These are phyloP conservation scores for Melospiza georgiana DNA, from an alignment of 2,113 vertebrate species.

Conservation along the genomic window DNA sequence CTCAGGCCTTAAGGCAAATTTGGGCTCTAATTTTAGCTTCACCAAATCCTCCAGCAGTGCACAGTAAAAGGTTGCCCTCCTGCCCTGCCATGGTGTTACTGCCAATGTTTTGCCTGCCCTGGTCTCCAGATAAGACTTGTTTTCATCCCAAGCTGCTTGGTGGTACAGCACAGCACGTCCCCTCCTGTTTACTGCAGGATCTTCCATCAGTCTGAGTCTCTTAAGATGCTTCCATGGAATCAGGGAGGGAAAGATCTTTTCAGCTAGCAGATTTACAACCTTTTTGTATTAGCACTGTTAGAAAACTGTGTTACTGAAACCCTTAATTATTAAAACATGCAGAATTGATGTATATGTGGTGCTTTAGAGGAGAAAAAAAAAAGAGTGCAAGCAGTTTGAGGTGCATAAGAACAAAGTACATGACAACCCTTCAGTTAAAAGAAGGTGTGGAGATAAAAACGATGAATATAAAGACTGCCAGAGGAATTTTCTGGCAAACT, in stretches of 20 bases:
- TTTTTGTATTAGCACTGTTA: background rate
- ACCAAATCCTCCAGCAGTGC: background rate
- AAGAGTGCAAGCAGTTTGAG: background rate
- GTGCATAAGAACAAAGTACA: background rate
- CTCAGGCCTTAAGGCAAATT: background rate
- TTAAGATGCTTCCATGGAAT: background rate
- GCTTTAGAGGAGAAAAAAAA: background rate
- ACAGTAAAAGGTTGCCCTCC: background rate
- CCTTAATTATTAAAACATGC: conserved; percentile 31
- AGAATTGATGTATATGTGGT: background rate
- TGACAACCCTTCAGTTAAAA: background rate
- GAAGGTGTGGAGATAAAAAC: background rate
- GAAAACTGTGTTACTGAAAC: conserved; percentile 4
- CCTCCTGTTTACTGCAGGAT: background rate
- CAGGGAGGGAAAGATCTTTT: background rate
- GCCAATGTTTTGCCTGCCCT: background rate
- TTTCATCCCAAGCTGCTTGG: background rate
- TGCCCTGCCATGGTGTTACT: background rate
- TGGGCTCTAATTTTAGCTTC: background rate
- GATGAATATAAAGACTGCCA: background rate
- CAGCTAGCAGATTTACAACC: background rate
- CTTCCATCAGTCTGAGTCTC: background rate
- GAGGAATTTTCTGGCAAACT: background rate
- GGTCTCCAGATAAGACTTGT: background rate
- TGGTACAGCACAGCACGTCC: background rate